Percentiles rank a stretch among this genome's conserved stretches.
phyloP scores from a whole-genome alignment of 1,140 invertebrate species.

The Lasioglossum albipes region DNA sequence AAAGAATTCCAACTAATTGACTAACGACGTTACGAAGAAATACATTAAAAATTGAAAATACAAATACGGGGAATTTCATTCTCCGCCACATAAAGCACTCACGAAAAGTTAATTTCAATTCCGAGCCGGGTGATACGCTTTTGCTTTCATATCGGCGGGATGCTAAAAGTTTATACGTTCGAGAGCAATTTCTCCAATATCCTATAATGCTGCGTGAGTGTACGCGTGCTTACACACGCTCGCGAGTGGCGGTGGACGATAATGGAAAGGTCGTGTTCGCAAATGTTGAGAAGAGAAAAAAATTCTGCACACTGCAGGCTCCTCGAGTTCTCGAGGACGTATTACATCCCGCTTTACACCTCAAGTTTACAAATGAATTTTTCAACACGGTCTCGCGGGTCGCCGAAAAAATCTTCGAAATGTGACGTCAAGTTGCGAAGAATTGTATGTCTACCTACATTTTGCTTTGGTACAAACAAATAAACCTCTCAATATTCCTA shows the following conservation, averaged over 20 bases:
- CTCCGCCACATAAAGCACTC: neutral
- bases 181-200: constrained; percentile 44
- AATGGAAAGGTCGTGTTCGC: constrained; percentile 50
- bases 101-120: neutral
- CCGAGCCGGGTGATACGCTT: constrained; percentile 1
- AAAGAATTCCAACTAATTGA: neutral
- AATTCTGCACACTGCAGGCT: constrained; percentile 13
- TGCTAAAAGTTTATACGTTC: constrained; percentile 36
- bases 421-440: no score
- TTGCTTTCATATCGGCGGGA: constrained; percentile 4
- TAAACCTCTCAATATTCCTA: no score
- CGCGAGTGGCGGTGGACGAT: constrained; percentile 16
- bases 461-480: no score
- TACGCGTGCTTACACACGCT: neutral
- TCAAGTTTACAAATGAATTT: neutral
- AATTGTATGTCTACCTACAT: no score
- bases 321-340: neutral
- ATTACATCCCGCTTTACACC: constrained; percentile 22
- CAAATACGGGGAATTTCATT: neutral
- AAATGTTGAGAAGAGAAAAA: constrained; percentile 28
- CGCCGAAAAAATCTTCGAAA: no score
- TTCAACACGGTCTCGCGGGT: no score
- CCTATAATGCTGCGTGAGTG: constrained; percentile 20
- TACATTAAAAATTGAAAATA: neutral
- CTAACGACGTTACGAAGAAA: neutral